Evolutionary conservation across 2,888 invertebrate species (phyloP), one percentile per base, ranked within the genome.

Genomic region (Drosophila differens): DNA sequence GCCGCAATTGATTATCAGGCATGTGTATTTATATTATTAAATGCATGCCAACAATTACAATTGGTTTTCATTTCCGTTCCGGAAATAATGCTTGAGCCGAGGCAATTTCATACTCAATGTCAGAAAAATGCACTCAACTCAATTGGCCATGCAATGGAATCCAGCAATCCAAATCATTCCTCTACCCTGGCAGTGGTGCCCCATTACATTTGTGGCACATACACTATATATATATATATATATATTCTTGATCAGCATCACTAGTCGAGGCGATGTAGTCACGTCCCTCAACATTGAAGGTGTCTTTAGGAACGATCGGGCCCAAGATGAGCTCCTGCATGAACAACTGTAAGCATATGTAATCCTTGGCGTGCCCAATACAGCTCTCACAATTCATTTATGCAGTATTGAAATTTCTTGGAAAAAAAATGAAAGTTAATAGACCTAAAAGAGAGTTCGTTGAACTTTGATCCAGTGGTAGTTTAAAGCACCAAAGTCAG

Each of bases 1-100:
- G 28, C 16, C 19, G 44, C 64, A 47, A 68, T 66, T 55, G 39
- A 53, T 54, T 67, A 47, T 30, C 19, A 19, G 30, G 19, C 25
- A 47, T 25, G 7, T 25, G 4, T 4, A 25, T 47, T 32, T 28
- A 12, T 54, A 33, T 28, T 63, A 33, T 44, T 28, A 41, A 35
- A 61, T 52, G 39, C 22, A 53, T 53, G 37, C 32, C 16, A 52
- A 35, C 37, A 32, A 35, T 44, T 32, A 22, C 7, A 30, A 59
- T 59, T 32, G 47, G 16, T 47, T 47, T 47, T 25, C 47, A 47
- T 47, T 47, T 47, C 47, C 41, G 41, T 47, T 47, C 25, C 47
- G 47, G 47, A 47, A 47, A 16, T 47, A 47, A 25, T 25, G 47
- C 47, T 28, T 41, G n/a, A 41, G 10, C n/a, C n/a, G n/a, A n/a